Conservation (phyloP, 2,113 vertebrate species). For the Gila orcuttii region DNA sequence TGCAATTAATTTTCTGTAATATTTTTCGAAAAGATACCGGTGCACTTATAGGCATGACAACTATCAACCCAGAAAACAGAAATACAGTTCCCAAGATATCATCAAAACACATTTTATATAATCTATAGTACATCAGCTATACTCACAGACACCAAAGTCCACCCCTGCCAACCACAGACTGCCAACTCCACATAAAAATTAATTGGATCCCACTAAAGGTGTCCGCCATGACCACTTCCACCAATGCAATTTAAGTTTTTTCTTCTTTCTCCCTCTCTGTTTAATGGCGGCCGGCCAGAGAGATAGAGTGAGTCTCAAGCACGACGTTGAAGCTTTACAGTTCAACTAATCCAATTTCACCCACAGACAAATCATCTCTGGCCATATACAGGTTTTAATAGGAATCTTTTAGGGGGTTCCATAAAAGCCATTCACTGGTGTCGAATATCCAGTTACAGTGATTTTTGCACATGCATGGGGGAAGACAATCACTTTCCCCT, state of each 20-base stretch:
- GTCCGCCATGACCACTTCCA: conserved; percentile 31
- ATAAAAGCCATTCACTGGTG: conserved; percentile 16
- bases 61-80: background rate
- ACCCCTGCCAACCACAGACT: background rate
- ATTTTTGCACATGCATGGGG: conserved; percentile 22
- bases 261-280: conserved; percentile 4
- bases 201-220: conserved; percentile 39
- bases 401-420: conserved; percentile 35
- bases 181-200: conserved; percentile 27
- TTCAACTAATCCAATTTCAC: conserved; percentile 55
- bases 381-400: conserved; percentile 25
- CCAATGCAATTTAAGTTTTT: conserved; percentile 41
- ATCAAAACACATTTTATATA: background rate
- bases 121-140: conserved; percentile 13
- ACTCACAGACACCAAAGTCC: conserved; percentile 12
- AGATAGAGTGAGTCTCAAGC: conserved; percentile 31
- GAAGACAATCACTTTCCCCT: conserved; percentile 19
- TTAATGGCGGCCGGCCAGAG: conserved; percentile 20
- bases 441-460: conserved; percentile 18
- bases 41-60: background rate
- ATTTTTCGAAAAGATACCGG: background rate
- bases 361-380: conserved; percentile 51
- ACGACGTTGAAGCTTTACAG: conserved; percentile 25
- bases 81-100: background rate
- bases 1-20: background rate